Conservation (phyloP, 2,113 vertebrate genomes). For the Lasiurus cinereus region DNA sequence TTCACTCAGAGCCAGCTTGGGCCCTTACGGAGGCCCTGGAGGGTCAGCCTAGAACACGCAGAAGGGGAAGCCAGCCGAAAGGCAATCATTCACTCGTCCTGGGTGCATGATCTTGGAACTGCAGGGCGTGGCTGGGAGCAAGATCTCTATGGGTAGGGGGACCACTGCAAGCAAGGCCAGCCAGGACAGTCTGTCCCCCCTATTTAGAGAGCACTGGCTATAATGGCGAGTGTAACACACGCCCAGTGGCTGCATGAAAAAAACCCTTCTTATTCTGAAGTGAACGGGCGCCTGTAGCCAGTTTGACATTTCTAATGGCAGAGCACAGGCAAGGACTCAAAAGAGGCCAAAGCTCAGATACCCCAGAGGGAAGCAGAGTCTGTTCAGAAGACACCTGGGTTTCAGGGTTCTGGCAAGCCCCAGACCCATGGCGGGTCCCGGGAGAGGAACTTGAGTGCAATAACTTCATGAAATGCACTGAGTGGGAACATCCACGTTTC, state of each 20-base stretch:
- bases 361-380: not conserved
- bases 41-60: not conserved
- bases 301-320: not conserved
- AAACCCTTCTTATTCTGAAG: not conserved
- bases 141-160: not conserved
- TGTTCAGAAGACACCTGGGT: not conserved
- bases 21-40: not conserved
- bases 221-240: not conserved
- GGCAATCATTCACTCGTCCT: not conserved
- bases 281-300: not conserved
- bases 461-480: not conserved
- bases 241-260: not conserved
- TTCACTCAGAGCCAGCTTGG: not conserved
- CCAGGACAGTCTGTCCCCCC: not conserved
- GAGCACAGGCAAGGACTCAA: not conserved
- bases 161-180: not conserved
- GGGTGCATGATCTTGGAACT: not conserved
- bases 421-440: not conserved
- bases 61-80: not conserved
- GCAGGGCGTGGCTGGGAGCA: not conserved
- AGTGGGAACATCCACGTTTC: not conserved
- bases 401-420: not conserved
- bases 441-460: not conserved
- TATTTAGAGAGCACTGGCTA: not conserved
- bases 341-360: not conserved